Percentiles rank a stretch among this genome's conserved stretches.
Conservation (phyloP, 2,113 vertebrate species). For the Saiga tatarica region DNA sequence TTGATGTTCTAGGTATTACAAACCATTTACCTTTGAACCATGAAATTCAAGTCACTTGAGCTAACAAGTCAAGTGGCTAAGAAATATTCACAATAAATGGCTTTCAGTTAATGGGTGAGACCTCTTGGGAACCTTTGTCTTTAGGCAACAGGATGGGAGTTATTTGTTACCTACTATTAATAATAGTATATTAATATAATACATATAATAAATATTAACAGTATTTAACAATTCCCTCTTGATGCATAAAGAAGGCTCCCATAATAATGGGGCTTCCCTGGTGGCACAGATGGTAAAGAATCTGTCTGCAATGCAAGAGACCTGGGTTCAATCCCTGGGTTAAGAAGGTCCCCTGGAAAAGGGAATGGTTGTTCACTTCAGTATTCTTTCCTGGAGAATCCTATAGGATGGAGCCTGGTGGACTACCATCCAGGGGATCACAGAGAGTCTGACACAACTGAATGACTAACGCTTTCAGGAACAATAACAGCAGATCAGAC, state of each 20-base stretch:
- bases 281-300: neutral
- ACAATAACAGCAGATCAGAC: neutral
- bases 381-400: neutral
- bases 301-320: neutral
- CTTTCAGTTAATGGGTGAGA: conserved; percentile 15
- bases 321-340: neutral
- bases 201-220: neutral
- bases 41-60: neutral
- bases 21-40: neutral
- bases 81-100: neutral
- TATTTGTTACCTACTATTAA: neutral
- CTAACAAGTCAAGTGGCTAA: neutral
- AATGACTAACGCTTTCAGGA: neutral
- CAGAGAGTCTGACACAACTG: neutral
- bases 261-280: neutral
- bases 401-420: neutral
- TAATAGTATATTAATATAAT: neutral
- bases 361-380: neutral
- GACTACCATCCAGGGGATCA: neutral
- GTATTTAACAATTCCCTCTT: neutral
- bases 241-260: neutral
- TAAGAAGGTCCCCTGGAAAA: neutral
- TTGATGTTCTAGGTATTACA: neutral
- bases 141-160: neutral
- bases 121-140: neutral